Evolutionary conservation across 2,113 vertebrate genomes (phyloP).

Genomic region (Oryzias melastigma): DNA sequence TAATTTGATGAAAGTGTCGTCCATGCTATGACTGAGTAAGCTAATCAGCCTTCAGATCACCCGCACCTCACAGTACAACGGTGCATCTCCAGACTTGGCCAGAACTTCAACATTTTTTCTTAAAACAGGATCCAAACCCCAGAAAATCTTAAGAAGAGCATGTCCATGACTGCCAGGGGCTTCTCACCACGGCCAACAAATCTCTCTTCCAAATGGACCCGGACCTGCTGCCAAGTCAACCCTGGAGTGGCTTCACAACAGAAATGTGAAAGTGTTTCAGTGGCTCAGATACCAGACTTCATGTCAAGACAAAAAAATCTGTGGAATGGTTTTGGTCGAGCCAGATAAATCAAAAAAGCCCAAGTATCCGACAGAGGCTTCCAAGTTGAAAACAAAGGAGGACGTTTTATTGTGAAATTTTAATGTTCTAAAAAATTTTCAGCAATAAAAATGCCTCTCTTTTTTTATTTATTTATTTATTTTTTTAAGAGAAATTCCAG

Average conservation of each 20-base stretch:
- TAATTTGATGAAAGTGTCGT: slow-evolving; percentile 7
- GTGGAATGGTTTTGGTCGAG: slow-evolving; percentile 21
- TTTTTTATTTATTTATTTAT: no score
- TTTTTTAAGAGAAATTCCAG: no score
- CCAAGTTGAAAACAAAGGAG: neutral
- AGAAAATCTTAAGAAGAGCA: slow-evolving; percentile 37
- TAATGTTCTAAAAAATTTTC: no score
- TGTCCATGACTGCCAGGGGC: slow-evolving; percentile 40
- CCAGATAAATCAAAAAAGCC: neutral
- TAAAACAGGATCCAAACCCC: slow-evolving; percentile 27
- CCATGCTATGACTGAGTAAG: slow-evolving; percentile 16
- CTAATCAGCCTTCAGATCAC: slow-evolving; percentile 21
- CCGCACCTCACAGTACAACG: slow-evolving; percentile 13
- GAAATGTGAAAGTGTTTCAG: slow-evolving; percentile 44
- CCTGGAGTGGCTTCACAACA: slow-evolving; percentile 47
- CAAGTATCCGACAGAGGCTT: neutral
- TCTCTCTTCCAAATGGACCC: slow-evolving; percentile 38
- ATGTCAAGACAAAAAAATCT: slow-evolving; percentile 32
- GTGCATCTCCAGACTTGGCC: slow-evolving; percentile 31
- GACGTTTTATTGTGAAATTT: no score
- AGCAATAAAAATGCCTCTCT: no score
- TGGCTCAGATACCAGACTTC: slow-evolving; percentile 29
- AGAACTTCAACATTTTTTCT: neutral
- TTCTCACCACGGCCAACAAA: slow-evolving; percentile 33
- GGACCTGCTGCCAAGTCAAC: slow-evolving; percentile 40